Percentiles rank a stretch among this genome's conserved stretches.
Conservation (phyloP, 2,888 invertebrate genomes). For the Flabesymbios commensalis region DNA sequence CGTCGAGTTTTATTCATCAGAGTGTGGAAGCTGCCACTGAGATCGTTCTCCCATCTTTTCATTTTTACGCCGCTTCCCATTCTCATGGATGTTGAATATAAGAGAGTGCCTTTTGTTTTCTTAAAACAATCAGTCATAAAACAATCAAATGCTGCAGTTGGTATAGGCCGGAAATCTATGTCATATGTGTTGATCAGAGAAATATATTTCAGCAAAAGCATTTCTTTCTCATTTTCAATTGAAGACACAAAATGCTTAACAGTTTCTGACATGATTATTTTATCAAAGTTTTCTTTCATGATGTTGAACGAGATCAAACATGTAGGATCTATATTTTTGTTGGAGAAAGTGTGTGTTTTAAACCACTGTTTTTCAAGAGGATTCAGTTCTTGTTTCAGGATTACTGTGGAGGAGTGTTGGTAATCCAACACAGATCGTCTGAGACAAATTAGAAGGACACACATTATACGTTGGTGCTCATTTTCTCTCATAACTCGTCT, state of each 20-base stretch:
- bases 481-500: background rate
- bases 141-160: background rate
- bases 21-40: background rate
- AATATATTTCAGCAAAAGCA: background rate
- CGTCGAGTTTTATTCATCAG: background rate
- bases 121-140: background rate
- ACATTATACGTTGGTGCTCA: background rate
- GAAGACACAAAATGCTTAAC: no score
- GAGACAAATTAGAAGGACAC: conserved; percentile 7
- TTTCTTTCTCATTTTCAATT: background rate
- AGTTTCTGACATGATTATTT: no score
- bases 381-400: conserved; percentile 36
- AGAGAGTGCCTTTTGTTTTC: background rate
- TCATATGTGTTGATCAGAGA: conserved; percentile 1
- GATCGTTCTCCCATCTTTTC: background rate
- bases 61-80: no score
- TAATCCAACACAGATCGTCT: background rate
- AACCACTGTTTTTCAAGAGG: conserved; percentile 38
- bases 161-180: background rate
- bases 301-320: conserved; percentile 44
- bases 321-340: conserved; percentile 34
- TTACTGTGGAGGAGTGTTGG: background rate
- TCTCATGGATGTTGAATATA: no score
- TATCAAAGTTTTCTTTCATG: conserved; percentile 42
- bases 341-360: no score